Base-by-base conservation (phyloP, 2,888 invertebrate genomes). In the Pterobdella sp. region DNA sequence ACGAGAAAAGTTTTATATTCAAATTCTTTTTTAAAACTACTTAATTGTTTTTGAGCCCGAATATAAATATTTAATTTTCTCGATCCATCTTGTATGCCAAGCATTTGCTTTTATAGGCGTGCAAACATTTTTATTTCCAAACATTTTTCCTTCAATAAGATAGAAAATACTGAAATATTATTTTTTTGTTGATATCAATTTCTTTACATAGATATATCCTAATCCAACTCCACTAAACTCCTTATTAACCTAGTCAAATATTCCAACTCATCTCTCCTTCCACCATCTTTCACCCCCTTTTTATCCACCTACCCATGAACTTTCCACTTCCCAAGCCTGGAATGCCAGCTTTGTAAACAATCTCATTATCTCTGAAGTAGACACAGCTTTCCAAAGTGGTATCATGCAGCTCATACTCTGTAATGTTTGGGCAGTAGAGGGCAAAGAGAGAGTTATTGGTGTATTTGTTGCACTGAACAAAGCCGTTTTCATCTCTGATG, bases 271-370 rank as follows among this genome's bases (percentile, higher is more conserved):
- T 42, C 42, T 18, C 18, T 18, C 42, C 18, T 14, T 14, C 42
- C n/a, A 22, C 60, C 60, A 7, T 56, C n/a, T 22, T n/a, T 56
- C 60, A 56, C 18, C 18, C 60, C n/a, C 60, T n/a, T n/a, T n/a
- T n/a, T n/a, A 56, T n/a, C 60, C 60, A 37, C 85, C 88, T 88
- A 86, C 93, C 90, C 80, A 90, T 88, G 84, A 97, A 93, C 29
- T 93, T 92, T 64, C 94, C 94, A 79, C 94, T 94, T 63, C 92
- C 88, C 75, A 98, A 86, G 63, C 97, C 98, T 85, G 91, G 87
- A 81, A 98, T 96, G 63, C 94, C 97, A 77, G 89, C 88, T 32
- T 90, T 88, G 73, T 89, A 85, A 22, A 86, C 85, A 2, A 72
- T 74, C 26, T 73, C 69, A 31, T 70, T n/a, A 10, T 74, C 74